Conservation (phyloP, 2,113 vertebrate genomes). For the Crotalus horridus region DNA sequence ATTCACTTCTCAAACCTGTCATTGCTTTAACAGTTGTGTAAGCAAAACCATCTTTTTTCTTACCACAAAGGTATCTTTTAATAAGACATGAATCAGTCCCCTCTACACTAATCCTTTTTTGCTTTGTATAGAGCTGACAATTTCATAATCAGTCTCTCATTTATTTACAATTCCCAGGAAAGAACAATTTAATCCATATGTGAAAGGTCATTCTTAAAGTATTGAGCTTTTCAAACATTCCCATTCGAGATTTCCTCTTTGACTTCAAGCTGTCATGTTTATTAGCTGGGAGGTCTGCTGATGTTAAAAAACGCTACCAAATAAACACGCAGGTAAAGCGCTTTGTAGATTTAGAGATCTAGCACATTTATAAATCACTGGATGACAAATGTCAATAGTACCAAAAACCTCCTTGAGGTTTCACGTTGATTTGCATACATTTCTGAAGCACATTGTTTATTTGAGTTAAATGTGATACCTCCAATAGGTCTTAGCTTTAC, state of each 20-base stretch:
- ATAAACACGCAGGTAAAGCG: background rate
- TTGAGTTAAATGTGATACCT: background rate
- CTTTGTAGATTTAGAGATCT: background rate
- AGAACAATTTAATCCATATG: slow-evolving; percentile 22
- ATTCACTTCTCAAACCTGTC: slow-evolving; percentile 8
- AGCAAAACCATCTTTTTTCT: background rate
- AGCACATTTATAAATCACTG: background rate
- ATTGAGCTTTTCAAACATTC: background rate
- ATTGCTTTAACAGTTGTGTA: background rate
- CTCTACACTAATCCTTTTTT: slow-evolving; percentile 3
- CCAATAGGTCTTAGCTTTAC: background rate
- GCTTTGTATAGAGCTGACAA: slow-evolving; percentile 18
- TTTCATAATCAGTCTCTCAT: slow-evolving; percentile 36
- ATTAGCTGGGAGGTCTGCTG: background rate
- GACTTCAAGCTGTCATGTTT: background rate
- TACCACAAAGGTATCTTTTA: slow-evolving; percentile 40
- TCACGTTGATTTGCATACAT: background rate
- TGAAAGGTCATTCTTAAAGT: slow-evolving; percentile 22
- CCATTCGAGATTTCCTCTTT: background rate
- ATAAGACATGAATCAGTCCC: slow-evolving; percentile 7
- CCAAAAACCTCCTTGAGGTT: background rate
- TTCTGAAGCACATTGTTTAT: background rate
- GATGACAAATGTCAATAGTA: background rate
- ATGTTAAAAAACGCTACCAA: background rate
- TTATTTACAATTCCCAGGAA: slow-evolving; percentile 38